These are phyloP conservation scores for Eugnorisma glareosa DNA, from an alignment of 2,888 invertebrate species.

Conservation along the genomic window DNA sequence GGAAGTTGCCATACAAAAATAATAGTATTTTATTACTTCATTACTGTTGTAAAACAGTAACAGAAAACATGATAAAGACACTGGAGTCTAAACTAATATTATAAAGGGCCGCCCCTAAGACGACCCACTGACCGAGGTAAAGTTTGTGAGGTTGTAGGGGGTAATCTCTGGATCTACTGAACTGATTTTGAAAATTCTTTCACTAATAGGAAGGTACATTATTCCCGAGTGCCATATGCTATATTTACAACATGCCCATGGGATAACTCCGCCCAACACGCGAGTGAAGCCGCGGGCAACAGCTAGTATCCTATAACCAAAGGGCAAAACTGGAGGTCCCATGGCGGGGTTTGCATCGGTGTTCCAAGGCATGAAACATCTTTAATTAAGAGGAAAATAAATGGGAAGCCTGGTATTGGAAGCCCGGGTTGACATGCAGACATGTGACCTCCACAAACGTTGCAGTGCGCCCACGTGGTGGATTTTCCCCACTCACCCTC, in stretches of 20 bases:
- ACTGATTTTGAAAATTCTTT: too few species aligned
- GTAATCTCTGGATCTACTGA: too few species aligned
- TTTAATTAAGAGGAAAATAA: neutral
- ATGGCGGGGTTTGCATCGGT: neutral
- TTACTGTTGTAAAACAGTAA: neutral
- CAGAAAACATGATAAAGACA: neutral
- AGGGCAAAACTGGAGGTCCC: too few species aligned
- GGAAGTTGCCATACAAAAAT: constrained; percentile 6
- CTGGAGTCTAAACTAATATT: too few species aligned
- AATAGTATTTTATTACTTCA: constrained; percentile 1
- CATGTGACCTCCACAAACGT: neutral
- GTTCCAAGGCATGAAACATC: neutral
- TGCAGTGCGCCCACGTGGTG: neutral
- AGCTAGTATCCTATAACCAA: neutral
- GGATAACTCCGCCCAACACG: too few species aligned
- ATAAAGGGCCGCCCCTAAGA: too few species aligned
- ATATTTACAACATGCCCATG: too few species aligned
- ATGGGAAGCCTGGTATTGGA: neutral
- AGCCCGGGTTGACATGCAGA: neutral
- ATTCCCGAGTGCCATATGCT: too few species aligned
- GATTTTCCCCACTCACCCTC: neutral
- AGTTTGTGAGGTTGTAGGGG: too few species aligned
- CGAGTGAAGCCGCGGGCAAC: too few species aligned
- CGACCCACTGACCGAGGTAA: too few species aligned
- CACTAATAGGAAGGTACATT: too few species aligned